A percentile compares a stretch with the other conserved stretches of the same genome.
Conservation (phyloP, 2,113 vertebrate genomes). For the Corythornis vintsioides region DNA sequence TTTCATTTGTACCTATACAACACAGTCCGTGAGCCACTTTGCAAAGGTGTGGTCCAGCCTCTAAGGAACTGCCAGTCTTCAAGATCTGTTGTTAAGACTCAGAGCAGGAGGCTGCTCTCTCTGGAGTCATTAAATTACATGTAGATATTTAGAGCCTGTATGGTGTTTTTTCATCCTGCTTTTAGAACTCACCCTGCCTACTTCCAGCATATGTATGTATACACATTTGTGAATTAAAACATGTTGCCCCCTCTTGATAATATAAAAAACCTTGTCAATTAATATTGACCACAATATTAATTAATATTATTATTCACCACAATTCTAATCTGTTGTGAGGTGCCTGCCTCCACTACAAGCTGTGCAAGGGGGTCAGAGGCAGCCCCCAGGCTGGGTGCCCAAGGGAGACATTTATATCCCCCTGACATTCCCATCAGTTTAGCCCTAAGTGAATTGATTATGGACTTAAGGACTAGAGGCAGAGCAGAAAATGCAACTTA, state of each 20-base stretch:
- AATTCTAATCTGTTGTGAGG: background rate
- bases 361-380: background rate
- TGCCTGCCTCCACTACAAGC: background rate
- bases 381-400: background rate
- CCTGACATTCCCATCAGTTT: background rate
- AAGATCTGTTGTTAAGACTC: background rate
- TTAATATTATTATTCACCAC: background rate
- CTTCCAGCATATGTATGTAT: background rate
- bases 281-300: too few relatives aligned
- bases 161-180: background rate
- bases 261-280: background rate
- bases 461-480: background rate
- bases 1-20: background rate
- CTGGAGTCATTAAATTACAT: background rate
- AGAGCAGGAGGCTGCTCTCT: background rate
- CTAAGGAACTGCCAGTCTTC: background rate
- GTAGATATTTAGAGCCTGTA: background rate
- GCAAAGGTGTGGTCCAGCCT: accelerated
- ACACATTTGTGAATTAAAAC: background rate
- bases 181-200: background rate
- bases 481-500: background rate
- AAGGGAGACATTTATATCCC: background rate
- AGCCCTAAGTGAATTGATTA: background rate
- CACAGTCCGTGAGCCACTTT: background rate
- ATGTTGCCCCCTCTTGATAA: background rate